Conservation (phyloP, 2,113 vertebrate species). For the Rattus rattus region DNA sequence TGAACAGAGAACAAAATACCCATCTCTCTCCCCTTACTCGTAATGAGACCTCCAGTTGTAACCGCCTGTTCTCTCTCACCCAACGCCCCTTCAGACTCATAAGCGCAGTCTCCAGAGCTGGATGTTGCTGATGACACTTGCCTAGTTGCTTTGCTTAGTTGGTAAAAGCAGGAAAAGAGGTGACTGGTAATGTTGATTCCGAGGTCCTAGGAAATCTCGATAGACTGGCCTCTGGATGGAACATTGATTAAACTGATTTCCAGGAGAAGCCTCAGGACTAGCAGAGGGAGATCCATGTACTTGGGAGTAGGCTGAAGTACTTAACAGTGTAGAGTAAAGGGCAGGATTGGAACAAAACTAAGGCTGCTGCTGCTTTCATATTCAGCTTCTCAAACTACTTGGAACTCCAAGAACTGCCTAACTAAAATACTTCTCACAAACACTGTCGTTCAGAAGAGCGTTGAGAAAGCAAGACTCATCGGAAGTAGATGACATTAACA, state of each 20-base stretch:
- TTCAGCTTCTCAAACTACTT: neutral
- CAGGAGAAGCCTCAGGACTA: neutral
- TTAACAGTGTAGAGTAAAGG: neutral
- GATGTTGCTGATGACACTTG: neutral
- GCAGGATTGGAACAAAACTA: neutral
- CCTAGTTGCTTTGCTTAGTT: neutral
- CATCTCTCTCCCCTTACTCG: conserved; percentile 79
- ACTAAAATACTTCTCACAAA: neutral
- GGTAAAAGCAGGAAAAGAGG: conserved; percentile 5
- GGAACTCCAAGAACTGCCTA: neutral
- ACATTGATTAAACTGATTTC: neutral
- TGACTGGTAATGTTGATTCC: neutral
- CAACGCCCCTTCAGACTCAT: neutral
- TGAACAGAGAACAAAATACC: conserved; percentile 88
- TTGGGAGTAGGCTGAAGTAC: neutral
- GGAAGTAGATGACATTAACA: conserved; percentile 17
- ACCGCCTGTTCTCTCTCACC: neutral
- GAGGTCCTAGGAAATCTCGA: neutral
- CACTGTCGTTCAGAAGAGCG: neutral
- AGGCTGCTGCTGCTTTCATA: neutral
- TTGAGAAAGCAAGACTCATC: conserved; percentile 40
- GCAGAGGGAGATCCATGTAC: neutral
- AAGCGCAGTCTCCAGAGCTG: neutral
- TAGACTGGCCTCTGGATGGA: conserved; percentile 48
- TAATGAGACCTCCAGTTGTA: conserved; percentile 57